Evolutionary conservation across 2,888 invertebrate species (phyloP).

Genomic region (Platerodrilus igneus): DNA sequence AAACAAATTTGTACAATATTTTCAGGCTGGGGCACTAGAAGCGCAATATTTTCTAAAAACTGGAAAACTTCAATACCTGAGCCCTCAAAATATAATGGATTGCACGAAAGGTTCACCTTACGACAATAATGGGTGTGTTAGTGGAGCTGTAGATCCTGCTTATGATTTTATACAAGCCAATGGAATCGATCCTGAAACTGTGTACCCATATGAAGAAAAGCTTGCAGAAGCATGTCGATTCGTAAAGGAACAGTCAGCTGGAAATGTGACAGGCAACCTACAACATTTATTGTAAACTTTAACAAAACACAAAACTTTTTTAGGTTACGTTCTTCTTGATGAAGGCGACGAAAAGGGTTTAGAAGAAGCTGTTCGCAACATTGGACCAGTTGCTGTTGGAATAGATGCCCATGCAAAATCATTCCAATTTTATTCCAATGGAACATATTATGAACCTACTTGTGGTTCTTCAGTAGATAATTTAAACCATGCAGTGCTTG

Average conservation of each 20-base stretch:
- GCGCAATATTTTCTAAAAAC: conserved; percentile 48
- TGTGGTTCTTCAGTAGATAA: conserved; percentile 56
- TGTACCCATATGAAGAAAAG: conserved; percentile 49
- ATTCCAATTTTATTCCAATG: conserved; percentile 77
- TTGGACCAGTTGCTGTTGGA: conserved; percentile 40
- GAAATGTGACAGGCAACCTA: conserved; percentile 8
- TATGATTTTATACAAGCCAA: conserved; percentile 44
- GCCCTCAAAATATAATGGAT: conserved; percentile 51
- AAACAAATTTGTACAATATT: too few relatives aligned
- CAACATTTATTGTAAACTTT: not conserved
- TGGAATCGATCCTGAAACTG: conserved; percentile 52
- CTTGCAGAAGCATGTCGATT: conserved; percentile 7
- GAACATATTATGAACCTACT: conserved; percentile 70
- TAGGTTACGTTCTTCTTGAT: conserved; percentile 59
- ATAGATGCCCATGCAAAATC: conserved; percentile 15
- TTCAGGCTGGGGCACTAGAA: conserved; percentile 51
- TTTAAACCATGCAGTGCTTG: conserved; percentile 77
- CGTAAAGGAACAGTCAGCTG: not conserved
- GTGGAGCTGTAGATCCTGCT: conserved; percentile 48
- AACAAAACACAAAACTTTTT: conserved; percentile 47
- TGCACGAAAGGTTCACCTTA: conserved; percentile 42
- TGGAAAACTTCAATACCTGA: conserved; percentile 46
- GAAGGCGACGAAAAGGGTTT: conserved; percentile 57
- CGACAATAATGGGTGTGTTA: conserved; percentile 48
- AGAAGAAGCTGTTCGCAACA: conserved; percentile 70